Percentiles rank a stretch among this genome's conserved stretches.
These are phyloP conservation scores for Otus sunia DNA, from an alignment of 2,113 vertebrate species.

Conservation along the genomic window DNA sequence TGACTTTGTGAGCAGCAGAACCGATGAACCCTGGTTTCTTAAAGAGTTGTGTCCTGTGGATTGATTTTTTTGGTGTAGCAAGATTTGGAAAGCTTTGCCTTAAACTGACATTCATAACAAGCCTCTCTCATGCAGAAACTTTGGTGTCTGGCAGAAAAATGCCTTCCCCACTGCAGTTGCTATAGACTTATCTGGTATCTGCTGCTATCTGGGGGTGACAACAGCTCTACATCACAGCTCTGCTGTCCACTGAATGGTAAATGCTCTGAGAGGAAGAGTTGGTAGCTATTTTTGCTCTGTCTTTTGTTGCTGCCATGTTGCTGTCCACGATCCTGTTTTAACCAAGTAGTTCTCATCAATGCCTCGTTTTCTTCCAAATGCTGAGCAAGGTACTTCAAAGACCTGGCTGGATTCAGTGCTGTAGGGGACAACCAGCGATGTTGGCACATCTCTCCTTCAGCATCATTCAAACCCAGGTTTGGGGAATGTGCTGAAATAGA, in stretches of 20 bases:
- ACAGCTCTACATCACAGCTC: background rate
- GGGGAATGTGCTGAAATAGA: background rate
- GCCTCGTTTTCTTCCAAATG: background rate
- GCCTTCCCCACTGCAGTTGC: background rate
- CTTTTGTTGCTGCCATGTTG: background rate
- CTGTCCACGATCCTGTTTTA: background rate
- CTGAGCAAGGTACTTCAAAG: background rate
- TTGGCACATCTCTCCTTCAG: background rate
- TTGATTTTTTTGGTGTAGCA: background rate
- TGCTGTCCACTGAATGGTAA: background rate
- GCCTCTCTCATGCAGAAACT: background rate
- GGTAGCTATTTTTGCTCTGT: background rate
- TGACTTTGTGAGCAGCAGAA: background rate
- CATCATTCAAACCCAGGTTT: background rate
- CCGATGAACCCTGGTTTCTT: fast-evolving
- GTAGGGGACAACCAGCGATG: background rate
- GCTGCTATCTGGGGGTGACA: background rate
- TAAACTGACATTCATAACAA: background rate
- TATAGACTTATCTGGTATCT: background rate
- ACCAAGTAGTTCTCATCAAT: background rate
- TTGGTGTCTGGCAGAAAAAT: background rate
- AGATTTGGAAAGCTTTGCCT: background rate
- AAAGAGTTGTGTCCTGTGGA: background rate
- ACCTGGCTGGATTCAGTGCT: background rate
- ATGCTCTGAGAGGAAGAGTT: background rate